Percentiles rank a stretch among this genome's conserved stretches.
Evolutionary conservation across 2,797 vertebrate genomes (phyloP).

Genomic region (Trachops cirrhosus): DNA sequence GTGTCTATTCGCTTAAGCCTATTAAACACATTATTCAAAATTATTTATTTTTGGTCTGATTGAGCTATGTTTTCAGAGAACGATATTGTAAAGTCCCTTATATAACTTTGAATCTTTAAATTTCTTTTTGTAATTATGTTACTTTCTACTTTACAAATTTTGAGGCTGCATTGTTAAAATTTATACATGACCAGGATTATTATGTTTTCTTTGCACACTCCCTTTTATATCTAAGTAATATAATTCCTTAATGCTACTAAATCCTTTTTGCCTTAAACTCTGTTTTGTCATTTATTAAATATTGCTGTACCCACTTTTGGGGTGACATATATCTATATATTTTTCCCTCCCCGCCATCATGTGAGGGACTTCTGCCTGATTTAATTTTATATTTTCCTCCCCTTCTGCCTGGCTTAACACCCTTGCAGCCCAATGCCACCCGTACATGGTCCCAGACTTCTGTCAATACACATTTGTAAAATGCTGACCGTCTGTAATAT

Average conservation of each 20-base stretch:
- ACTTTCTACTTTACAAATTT: neutral
- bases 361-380: neutral
- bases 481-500: neutral
- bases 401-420: neutral
- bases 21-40: neutral
- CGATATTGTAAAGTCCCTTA: neutral
- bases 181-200: neutral
- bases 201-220: neutral
- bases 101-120: neutral
- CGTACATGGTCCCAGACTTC: neutral
- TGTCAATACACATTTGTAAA: neutral
- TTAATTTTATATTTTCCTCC: neutral
- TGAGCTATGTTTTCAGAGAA: neutral
- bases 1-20: neutral
- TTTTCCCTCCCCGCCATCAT: neutral
- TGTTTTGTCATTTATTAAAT: neutral
- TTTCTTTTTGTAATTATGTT: neutral
- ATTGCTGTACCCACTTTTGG: neutral
- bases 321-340: neutral
- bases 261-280: neutral
- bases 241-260: neutral
- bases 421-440: neutral
- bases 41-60: neutral
- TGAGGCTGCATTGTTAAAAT: neutral
- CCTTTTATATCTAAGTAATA: neutral